Base-by-base conservation (phyloP, 1,140 invertebrate species). In the Dinothrombium tinctorium region DNA sequence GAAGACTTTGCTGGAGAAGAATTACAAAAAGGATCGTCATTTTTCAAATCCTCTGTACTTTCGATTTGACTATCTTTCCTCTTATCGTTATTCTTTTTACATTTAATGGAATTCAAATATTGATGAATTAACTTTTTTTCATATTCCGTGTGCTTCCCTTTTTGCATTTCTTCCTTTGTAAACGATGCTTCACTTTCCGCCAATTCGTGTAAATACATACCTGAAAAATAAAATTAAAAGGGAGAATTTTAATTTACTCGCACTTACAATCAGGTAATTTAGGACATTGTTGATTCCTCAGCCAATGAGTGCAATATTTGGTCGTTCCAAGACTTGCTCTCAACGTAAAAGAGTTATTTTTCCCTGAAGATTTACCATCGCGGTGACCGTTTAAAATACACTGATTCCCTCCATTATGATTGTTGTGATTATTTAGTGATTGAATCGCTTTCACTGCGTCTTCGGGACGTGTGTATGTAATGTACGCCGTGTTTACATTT, bases 231-330 rank as follows among this genome's bases (percentile, higher is more conserved):
- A 17, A 26, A 29, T 38, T 37, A 29, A 21, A 43, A 1, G n/a
- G 12, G 20, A 24, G 20, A 24, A 32, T 14, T 7, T n/a, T n/a
- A n/a, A n/a, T 29, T 29, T 29, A 15, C 12, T 29, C 11, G 2
- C 28, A 29, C 56, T 59, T 54, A 66, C 67, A 48, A 26, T 45
- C 43, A 12, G 42, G 38, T 19, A 74, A 64, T 64, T 99, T 99
- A 24, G 84, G 83, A 67, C 94, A 99, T 46, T 77, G 69, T 57
- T 86, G 78, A 63, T 90, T 89, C 59, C 87, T 84, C 72, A 99
- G 79, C 63, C 96, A 99, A 64, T 94, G 86, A 59, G 87, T 94
- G 71, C 94, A 99, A 64, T 99, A 98, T 65, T 99, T 99, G 44
- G 94, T 99, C 36, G 94, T 99, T 43, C 94, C 94, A 49, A 99